Percentiles rank a stretch among this genome's conserved stretches.
Conservation (phyloP, 2,797 vertebrate species). For the Pelobates cultripes region DNA sequence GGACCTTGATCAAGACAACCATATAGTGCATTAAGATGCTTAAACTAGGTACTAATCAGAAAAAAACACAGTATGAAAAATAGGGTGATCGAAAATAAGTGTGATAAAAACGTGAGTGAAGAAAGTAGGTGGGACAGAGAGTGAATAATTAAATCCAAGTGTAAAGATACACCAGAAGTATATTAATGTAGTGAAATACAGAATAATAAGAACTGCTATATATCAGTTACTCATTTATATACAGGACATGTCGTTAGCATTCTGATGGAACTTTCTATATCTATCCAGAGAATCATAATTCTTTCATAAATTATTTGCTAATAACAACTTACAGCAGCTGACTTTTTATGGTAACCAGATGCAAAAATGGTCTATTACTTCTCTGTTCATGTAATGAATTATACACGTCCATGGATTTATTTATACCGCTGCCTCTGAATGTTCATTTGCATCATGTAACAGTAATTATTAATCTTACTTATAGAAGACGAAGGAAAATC, state of each 20-base stretch:
- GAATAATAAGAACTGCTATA: no score
- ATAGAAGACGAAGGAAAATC: conserved; percentile 16
- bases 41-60: no score
- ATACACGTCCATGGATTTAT: background rate
- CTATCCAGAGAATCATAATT: background rate
- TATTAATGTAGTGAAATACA: no score
- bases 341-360: background rate
- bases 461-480: conserved; percentile 23
- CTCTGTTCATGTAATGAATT: conserved; percentile 3
- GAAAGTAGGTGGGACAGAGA: no score
- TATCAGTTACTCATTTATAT: no score
- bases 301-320: conserved; percentile 10
- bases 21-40: no score
- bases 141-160: no score
- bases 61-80: no score
- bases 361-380: background rate
- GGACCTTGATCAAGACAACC: no score
- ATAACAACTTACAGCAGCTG: background rate
- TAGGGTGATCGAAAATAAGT: no score
- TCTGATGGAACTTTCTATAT: background rate
- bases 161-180: no score
- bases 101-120: no score
- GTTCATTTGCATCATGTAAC: background rate
- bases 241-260: background rate
- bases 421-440: conserved; percentile 2